phyloP scores from a whole-genome alignment of 2,888 invertebrate species.

The Smittia sp. region DNA sequence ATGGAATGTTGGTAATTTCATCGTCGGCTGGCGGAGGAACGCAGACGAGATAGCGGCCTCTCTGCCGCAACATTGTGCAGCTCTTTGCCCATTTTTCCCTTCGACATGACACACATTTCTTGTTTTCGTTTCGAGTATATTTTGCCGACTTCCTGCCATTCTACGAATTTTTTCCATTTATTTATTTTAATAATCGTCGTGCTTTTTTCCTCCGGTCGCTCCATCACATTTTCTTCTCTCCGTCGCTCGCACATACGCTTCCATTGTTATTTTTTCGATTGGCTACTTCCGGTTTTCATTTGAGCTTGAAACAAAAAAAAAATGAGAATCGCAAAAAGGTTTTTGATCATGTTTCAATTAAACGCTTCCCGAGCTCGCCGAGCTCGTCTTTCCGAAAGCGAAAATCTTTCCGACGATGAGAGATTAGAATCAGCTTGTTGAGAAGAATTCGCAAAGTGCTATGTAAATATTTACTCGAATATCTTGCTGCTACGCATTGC shows the following conservation, averaged over 20 bases:
- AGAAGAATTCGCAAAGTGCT: constrained; percentile 19
- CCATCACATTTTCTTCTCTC: not conserved
- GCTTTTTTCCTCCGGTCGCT: not conserved
- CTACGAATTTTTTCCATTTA: constrained; percentile 34
- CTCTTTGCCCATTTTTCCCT: not conserved
- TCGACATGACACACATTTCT: constrained; percentile 34
- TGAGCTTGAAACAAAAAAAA: constrained; percentile 21
- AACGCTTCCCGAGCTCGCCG: not conserved
- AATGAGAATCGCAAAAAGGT: not conserved
- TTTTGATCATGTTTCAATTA: constrained; percentile 5
- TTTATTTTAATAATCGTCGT: constrained; percentile 40
- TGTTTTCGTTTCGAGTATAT: not conserved
- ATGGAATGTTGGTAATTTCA: constrained; percentile 19
- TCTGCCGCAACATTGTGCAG: too few relatives aligned
- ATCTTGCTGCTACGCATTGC: constrained; percentile 3
- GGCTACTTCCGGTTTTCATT: constrained; percentile 31
- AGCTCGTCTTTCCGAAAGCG: not conserved
- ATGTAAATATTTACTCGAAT: constrained; percentile 20
- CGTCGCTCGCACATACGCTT: constrained; percentile 1
- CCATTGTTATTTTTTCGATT: constrained; percentile 33
- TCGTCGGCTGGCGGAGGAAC: not conserved
- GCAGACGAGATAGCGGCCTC: too few relatives aligned
- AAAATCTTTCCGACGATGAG: constrained; percentile 14
- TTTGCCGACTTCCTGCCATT: constrained; percentile 39
- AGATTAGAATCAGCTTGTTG: not conserved